Evolutionary conservation across 2,797 vertebrate species (phyloP).

Genomic region (Tinamus major): DNA sequence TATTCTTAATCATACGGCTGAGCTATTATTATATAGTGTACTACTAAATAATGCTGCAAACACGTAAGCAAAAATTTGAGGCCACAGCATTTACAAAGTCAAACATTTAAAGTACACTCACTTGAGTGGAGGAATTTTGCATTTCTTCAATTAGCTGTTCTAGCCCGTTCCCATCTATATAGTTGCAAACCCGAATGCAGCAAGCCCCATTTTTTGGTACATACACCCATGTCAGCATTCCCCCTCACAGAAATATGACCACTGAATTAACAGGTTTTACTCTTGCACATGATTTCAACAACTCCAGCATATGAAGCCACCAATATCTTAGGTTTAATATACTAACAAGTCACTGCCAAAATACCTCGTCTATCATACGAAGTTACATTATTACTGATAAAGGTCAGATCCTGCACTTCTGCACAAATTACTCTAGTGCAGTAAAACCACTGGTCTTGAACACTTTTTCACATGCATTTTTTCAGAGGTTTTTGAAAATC

Average conservation of each 20-base stretch:
- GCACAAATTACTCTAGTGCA: accelerated
- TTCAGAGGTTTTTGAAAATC: not conserved
- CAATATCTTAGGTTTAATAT: not conserved
- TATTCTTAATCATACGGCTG: not conserved
- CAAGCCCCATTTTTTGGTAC: not conserved
- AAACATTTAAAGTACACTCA: not conserved
- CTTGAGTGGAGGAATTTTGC: not conserved
- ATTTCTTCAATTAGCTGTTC: not conserved
- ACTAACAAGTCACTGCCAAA: not conserved
- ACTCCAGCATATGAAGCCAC: not conserved
- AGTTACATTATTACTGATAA: not conserved
- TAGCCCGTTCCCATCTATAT: not conserved
- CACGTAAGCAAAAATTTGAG: not conserved
- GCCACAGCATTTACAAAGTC: not conserved
- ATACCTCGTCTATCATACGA: not conserved
- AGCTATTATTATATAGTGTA: not conserved
- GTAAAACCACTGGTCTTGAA: not conserved
- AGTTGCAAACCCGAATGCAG: not conserved
- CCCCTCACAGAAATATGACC: not conserved
- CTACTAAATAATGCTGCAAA: not conserved
- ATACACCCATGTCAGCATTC: not conserved
- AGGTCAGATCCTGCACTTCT: not conserved
- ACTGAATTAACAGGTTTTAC: not conserved
- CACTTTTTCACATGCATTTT: not conserved
- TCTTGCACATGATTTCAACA: not conserved